These are phyloP conservation scores for Plodia interpunctella DNA, from an alignment of 1,140 invertebrate genomes.

Conservation along the genomic window DNA sequence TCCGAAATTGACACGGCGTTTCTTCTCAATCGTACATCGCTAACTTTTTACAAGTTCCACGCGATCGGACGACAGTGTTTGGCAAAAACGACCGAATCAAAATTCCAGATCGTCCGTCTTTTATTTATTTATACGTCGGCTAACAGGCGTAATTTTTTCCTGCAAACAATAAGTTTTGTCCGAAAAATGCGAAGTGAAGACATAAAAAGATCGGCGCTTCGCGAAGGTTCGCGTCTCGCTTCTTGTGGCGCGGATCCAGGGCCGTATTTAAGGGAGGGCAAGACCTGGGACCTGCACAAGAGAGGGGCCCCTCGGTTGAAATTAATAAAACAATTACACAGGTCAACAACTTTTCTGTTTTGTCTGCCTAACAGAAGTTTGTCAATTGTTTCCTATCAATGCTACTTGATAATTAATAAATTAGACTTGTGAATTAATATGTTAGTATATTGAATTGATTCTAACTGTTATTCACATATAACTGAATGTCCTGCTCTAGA, in stretches of 20 bases:
- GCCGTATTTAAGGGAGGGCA: no score
- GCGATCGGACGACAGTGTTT: constrained; percentile 41
- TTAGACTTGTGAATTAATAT: no score
- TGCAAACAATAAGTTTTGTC: constrained; percentile 75
- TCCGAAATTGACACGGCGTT: constrained; percentile 56
- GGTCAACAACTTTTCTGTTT: no score
- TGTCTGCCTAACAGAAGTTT: no score
- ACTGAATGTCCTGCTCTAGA: no score
- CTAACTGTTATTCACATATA: no score
- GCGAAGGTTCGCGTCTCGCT: background rate
- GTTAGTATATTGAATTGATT: no score
- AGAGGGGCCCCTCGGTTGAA: no score
- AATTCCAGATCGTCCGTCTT: constrained; percentile 69
- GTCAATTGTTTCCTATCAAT: no score
- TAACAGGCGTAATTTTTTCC: constrained; percentile 76
- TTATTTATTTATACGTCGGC: constrained; percentile 74
- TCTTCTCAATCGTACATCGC: constrained; percentile 64
- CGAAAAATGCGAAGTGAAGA: constrained; percentile 71
- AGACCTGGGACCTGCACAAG: no score
- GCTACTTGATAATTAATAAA: no score
- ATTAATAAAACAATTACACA: no score
- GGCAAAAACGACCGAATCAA: constrained; percentile 72
- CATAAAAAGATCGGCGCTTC: constrained; percentile 53
- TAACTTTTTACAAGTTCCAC: constrained; percentile 50
- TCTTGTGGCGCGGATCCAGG: background rate